phyloP scores from a whole-genome alignment of 2,797 vertebrate genomes.

The Centroberyx gerrardi region DNA sequence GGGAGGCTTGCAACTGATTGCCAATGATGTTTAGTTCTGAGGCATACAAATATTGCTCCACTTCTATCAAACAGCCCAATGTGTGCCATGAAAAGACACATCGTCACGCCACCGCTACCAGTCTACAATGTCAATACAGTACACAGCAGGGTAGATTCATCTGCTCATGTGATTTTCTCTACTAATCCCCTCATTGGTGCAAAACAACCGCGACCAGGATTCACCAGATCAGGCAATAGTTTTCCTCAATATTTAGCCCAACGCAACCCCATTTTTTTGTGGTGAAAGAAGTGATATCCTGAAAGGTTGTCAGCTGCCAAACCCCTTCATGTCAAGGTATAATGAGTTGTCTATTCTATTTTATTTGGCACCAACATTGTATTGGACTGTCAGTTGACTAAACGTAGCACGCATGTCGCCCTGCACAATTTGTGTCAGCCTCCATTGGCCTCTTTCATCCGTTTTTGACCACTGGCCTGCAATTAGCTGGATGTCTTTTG shows the following conservation, averaged over 20 bases:
- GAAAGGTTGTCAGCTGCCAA: no score
- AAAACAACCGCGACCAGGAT: background rate
- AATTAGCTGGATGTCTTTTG: no score
- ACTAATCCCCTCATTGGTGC: background rate
- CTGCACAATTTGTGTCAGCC: background rate
- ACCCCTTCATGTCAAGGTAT: no score
- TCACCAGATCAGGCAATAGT: background rate
- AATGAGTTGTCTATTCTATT: no score
- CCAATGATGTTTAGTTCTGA: background rate
- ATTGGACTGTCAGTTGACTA: no score
- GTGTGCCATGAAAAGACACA: background rate
- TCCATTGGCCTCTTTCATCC: background rate
- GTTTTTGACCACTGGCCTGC: background rate
- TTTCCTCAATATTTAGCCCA: background rate
- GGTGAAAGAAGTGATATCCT: no score
- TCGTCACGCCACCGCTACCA: background rate
- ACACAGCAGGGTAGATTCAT: background rate
- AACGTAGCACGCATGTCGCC: no score
- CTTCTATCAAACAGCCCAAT: background rate
- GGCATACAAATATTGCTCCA: conserved; percentile 1
- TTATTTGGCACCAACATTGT: no score
- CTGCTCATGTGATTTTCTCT: background rate
- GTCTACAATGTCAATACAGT: background rate
- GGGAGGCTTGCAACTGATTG: background rate
- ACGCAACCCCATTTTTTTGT: no score